These are phyloP conservation scores for Phylloscopus trochiloides DNA, from an alignment of 2,113 vertebrate genomes.

Conservation along the genomic window DNA sequence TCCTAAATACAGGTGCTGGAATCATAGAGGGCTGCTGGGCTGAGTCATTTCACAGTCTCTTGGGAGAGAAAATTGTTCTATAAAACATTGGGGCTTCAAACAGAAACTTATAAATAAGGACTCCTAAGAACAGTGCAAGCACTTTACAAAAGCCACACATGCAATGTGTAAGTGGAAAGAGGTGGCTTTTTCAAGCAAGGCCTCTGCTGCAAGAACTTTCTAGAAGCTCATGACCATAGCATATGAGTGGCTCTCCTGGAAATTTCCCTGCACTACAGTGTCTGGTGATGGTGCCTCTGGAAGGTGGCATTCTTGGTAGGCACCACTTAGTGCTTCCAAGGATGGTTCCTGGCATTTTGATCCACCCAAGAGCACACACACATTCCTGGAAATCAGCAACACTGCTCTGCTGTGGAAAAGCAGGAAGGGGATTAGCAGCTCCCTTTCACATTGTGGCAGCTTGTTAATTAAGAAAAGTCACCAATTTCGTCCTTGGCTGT, in stretches of 20 bases:
- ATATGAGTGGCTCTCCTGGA: background rate
- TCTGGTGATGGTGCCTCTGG: background rate
- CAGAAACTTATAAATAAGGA: slow-evolving; percentile 25
- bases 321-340: background rate
- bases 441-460: background rate
- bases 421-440: background rate
- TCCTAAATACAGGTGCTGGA: slow-evolving; percentile 62
- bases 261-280: background rate
- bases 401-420: background rate
- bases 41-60: slow-evolving; percentile 48
- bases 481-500: background rate
- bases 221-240: background rate
- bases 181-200: background rate
- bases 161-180: background rate
- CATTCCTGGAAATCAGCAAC: background rate
- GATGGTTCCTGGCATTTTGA: background rate
- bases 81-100: slow-evolving; percentile 2
- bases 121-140: background rate
- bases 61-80: slow-evolving; percentile 29
- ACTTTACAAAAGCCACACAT: background rate
- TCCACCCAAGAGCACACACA: background rate
- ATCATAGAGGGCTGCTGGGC: slow-evolving; percentile 58
- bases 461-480: background rate
- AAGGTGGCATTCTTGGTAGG: background rate
- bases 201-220: background rate